Percentiles rank a stretch among this genome's conserved stretches.
These are phyloP conservation scores for Cydia amplana DNA, from an alignment of 1,140 invertebrate genomes.

Conservation along the genomic window DNA sequence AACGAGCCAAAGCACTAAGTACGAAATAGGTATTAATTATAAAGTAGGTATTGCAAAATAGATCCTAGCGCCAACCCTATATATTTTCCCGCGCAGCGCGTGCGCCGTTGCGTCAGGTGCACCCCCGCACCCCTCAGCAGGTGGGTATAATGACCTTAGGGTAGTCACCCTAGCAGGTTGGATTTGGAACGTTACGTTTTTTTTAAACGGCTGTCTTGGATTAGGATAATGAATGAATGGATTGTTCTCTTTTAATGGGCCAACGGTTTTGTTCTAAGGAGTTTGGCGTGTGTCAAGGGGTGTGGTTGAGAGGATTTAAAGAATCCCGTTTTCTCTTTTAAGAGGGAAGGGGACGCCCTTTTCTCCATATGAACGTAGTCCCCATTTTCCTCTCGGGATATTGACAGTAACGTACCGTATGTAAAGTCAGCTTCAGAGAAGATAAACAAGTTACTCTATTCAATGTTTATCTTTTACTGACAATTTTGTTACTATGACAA, in stretches of 20 bases:
- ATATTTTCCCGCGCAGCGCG: background rate
- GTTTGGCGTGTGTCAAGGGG: background rate
- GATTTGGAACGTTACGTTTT: conserved; percentile 36
- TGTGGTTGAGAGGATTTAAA: background rate
- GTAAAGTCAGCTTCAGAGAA: too few relatives aligned
- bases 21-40: too few relatives aligned
- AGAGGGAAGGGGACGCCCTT: too few relatives aligned
- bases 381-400: too few relatives aligned
- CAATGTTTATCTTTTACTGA: too few relatives aligned
- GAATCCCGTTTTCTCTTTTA: too few relatives aligned
- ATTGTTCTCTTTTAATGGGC: conserved; percentile 3
- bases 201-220: conserved; percentile 12
- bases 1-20: too few relatives aligned
- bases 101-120: conserved; percentile 68
- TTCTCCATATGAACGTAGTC: too few relatives aligned
- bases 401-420: too few relatives aligned
- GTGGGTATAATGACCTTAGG: conserved; percentile 54
- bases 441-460: too few relatives aligned
- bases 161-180: conserved; percentile 43
- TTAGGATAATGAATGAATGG: conserved; percentile 1
- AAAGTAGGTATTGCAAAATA: background rate
- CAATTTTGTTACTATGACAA: too few relatives aligned
- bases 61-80: background rate
- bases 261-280: background rate
- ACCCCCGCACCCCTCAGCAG: conserved; percentile 41